Conservation (phyloP, 2,888 invertebrate genomes). For the Tenthredo distinguenda region DNA sequence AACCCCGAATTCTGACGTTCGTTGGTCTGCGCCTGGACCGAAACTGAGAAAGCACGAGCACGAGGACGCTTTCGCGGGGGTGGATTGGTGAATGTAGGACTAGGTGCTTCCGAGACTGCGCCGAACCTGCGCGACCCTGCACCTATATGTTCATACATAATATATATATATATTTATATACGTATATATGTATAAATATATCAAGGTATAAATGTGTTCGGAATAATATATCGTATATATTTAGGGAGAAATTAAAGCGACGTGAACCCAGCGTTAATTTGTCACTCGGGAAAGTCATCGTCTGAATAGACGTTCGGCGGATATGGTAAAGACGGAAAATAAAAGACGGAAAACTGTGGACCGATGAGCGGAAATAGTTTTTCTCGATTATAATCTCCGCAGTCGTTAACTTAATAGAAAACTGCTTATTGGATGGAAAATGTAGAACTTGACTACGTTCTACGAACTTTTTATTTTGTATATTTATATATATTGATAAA, state of each 20-base stretch:
- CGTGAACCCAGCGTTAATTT: not conserved
- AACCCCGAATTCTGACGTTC: not conserved
- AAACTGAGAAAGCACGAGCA: constrained; percentile 71
- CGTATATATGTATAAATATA: not conserved
- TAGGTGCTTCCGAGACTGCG: constrained; percentile 26
- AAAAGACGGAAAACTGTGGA: not conserved
- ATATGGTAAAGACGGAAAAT: too few relatives aligned
- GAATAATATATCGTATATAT: not conserved
- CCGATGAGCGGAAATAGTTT: constrained; percentile 43
- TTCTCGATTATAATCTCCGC: constrained; percentile 31
- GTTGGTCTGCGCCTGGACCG: constrained; percentile 64
- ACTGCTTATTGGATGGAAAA: constrained; percentile 30
- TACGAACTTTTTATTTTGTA: not conserved
- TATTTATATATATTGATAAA: not conserved
- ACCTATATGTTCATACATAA: not conserved
- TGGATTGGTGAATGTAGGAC: constrained; percentile 32
- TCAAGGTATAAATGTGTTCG: too few relatives aligned
- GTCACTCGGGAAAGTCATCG: too few relatives aligned
- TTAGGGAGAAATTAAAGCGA: not conserved
- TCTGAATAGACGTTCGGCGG: not conserved
- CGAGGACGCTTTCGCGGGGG: constrained; percentile 63
- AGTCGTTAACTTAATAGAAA: constrained; percentile 31
- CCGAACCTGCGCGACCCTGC: constrained; percentile 12
- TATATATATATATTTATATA: not conserved
- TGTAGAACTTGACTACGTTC: not conserved